These are phyloP conservation scores for Augochlora pura DNA, from an alignment of 1,140 invertebrate species.

Conservation along the genomic window DNA sequence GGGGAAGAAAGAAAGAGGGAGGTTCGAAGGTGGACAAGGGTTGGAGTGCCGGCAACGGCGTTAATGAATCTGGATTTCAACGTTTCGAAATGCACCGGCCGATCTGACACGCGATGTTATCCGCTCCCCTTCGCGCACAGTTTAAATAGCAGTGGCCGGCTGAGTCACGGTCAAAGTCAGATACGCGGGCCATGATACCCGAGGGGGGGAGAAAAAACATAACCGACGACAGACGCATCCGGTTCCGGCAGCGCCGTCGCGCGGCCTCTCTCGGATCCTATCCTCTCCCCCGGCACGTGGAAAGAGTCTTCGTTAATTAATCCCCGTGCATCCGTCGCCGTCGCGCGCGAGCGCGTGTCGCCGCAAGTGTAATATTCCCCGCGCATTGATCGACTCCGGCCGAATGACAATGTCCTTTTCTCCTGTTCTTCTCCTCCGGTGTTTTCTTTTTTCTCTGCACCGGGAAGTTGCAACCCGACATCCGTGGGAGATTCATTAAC, in stretches of 20 bases:
- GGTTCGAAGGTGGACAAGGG: too few species aligned
- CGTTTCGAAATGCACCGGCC: slow-evolving; percentile 46
- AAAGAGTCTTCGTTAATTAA: slow-evolving; percentile 71
- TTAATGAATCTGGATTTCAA: slow-evolving; percentile 56
- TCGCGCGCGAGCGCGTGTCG: not conserved
- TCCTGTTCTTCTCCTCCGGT: not conserved
- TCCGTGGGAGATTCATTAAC: slow-evolving; percentile 6
- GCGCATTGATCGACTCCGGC: slow-evolving; percentile 7
- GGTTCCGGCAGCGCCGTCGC: slow-evolving; percentile 61
- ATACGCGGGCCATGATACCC: slow-evolving; percentile 63
- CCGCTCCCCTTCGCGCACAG: slow-evolving; percentile 43
- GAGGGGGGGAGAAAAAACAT: slow-evolving; percentile 55
- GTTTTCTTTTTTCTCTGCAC: not conserved
- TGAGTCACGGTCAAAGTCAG: slow-evolving; percentile 76
- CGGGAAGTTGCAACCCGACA: slow-evolving; percentile 7
- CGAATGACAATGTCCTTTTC: slow-evolving; percentile 50
- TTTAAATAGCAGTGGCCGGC: slow-evolving; percentile 60
- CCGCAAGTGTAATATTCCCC: slow-evolving; percentile 10
- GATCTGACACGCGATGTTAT: slow-evolving; percentile 64
- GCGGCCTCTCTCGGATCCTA: slow-evolving; percentile 3
- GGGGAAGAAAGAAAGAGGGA: too few species aligned
- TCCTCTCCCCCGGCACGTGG: not conserved
- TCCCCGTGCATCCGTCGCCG: slow-evolving; percentile 33
- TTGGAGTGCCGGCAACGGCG: not conserved
- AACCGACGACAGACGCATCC: slow-evolving; percentile 76